Conservation (phyloP, 2,797 vertebrate genomes). For the Meda fulgida region DNA sequence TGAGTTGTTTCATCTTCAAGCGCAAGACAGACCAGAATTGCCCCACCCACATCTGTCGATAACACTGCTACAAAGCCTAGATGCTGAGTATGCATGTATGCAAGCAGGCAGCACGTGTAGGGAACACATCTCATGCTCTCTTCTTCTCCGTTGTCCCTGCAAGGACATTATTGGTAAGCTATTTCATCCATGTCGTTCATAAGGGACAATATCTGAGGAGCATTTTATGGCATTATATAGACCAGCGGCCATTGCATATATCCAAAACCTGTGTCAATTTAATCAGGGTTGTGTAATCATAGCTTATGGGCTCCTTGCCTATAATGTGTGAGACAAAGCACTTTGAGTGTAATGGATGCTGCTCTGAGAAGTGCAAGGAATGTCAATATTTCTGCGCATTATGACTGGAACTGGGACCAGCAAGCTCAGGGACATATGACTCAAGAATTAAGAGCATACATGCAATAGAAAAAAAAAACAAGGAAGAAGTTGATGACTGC, state of each 20-base stretch:
- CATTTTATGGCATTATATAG: slow-evolving; percentile 58
- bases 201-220: slow-evolving; percentile 59
- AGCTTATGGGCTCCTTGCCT: slow-evolving; percentile 41
- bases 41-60: slow-evolving; percentile 49
- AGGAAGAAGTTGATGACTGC: too few relatives aligned
- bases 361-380: slow-evolving; percentile 20
- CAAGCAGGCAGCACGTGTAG: neutral
- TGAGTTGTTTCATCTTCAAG: slow-evolving; percentile 20
- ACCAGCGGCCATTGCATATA: slow-evolving; percentile 64
- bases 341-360: slow-evolving; percentile 37
- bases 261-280: slow-evolving; percentile 68
- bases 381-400: slow-evolving; percentile 19
- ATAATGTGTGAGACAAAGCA: slow-evolving; percentile 55
- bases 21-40: slow-evolving; percentile 6
- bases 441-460: neutral
- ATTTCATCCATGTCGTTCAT: slow-evolving; percentile 28
- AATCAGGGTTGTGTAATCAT: slow-evolving; percentile 73
- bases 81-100: slow-evolving; percentile 50
- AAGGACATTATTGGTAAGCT: slow-evolving; percentile 46
- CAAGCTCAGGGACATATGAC: slow-evolving; percentile 16
- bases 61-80: slow-evolving; percentile 38
- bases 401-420: slow-evolving; percentile 4
- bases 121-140: slow-evolving; percentile 4
- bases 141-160: slow-evolving; percentile 13
- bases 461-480: neutral